phyloP scores from a whole-genome alignment of 2,888 invertebrate genomes.

The Protodeltote pygarga region DNA sequence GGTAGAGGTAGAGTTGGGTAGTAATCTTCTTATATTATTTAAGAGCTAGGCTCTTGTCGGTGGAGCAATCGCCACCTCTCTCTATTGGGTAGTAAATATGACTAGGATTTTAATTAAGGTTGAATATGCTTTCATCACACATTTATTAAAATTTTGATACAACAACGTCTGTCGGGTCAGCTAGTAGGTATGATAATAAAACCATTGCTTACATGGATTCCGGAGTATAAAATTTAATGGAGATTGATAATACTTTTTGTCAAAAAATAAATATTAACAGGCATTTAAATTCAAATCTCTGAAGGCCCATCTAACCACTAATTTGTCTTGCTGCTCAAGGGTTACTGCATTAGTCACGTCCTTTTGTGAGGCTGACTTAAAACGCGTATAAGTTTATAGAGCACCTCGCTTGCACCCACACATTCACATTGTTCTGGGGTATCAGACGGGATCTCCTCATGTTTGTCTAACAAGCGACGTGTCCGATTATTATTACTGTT shows the following conservation, averaged over 20 bases:
- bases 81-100: no score
- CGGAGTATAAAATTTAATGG: conserved; percentile 23
- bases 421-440: conserved; percentile 75
- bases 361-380: conserved; percentile 53
- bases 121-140: no score
- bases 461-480: conserved; percentile 86
- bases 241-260: conserved; percentile 33
- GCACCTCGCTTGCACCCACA: conserved; percentile 75
- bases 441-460: conserved; percentile 78
- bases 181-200: no score
- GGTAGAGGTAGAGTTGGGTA: no score
- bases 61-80: no score
- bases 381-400: conserved; percentile 52
- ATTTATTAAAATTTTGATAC: no score
- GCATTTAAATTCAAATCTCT: conserved; percentile 45
- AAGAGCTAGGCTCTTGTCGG: no score
- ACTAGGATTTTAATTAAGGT: no score
- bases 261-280: conserved; percentile 35
- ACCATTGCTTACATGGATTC: neutral
- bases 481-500: conserved; percentile 83
- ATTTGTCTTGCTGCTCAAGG: conserved; percentile 68
- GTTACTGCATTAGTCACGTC: conserved; percentile 66
- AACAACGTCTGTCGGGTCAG: no score
- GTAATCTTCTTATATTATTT: no score
- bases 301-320: conserved; percentile 62